Evolutionary conservation across 2,888 invertebrate species (phyloP).

Genomic region (Germaria angustata): DNA sequence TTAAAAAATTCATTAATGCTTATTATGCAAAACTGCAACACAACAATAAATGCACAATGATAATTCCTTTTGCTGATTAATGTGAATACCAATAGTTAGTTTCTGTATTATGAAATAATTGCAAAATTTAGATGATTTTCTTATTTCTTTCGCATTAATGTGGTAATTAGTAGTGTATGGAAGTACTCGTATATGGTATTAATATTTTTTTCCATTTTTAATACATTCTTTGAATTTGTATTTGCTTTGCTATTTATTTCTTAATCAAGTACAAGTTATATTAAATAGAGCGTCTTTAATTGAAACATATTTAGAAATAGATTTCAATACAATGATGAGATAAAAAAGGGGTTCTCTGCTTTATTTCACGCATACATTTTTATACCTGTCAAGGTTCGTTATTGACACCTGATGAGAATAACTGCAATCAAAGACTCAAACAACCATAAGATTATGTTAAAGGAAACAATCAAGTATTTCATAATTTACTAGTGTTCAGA

Average conservation of each 20-base stretch:
- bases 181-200: neutral
- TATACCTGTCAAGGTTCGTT: neutral
- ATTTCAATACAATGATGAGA: neutral
- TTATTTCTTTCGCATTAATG: neutral
- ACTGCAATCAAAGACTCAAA: no score
- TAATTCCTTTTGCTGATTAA: constrained; percentile 27
- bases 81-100: neutral
- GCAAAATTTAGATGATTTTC: neutral
- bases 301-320: neutral
- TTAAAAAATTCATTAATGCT: neutral
- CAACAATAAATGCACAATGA: neutral
- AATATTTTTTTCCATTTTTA: neutral
- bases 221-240: neutral
- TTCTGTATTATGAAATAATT: neutral
- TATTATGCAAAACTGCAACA: neutral
- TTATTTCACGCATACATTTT: neutral
- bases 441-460: no score
- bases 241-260: neutral
- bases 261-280: neutral
- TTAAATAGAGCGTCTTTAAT: neutral
- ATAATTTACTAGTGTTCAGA: no score
- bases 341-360: neutral
- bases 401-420: no score
- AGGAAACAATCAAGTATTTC: no score
- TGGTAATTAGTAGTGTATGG: neutral